Evolutionary conservation across 2,113 vertebrate genomes (phyloP).

Genomic region (Rynchops niger): DNA sequence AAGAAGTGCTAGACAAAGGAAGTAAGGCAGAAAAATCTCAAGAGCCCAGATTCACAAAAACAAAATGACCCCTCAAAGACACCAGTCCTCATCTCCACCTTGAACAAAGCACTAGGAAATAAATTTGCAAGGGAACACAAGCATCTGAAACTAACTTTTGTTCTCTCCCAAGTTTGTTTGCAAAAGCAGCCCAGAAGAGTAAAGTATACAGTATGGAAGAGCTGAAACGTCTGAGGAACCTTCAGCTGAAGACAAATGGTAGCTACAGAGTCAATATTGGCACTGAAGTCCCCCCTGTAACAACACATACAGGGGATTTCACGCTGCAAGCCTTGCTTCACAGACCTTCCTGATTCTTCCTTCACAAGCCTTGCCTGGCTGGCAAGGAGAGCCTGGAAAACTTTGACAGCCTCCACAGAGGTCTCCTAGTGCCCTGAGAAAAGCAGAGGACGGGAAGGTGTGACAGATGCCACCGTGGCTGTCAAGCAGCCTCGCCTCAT

Average conservation of each 20-base stretch:
- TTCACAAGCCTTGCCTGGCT: not conserved
- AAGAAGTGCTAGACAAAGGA: not conserved
- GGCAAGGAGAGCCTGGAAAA: not conserved
- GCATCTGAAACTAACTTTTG: not conserved
- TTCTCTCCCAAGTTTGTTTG: not conserved
- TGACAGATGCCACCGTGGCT: rapidly evolving
- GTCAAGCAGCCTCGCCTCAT: not conserved
- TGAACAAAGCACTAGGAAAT: not conserved
- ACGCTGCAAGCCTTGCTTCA: not conserved
- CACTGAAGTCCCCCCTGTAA: not conserved
- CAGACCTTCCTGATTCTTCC: not conserved
- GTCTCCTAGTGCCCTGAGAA: not conserved
- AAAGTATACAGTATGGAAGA: not conserved
- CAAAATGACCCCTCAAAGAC: not conserved
- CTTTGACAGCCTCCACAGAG: rapidly evolving
- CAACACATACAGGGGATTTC: not conserved
- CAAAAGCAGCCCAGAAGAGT: not conserved
- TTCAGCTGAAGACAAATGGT: not conserved
- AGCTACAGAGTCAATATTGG: not conserved
- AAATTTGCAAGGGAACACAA: not conserved
- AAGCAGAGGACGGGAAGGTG: not conserved
- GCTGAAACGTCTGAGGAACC: not conserved
- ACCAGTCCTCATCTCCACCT: not conserved
- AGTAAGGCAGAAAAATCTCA: not conserved
- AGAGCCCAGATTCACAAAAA: not conserved